Evolutionary conservation across 1,140 invertebrate genomes (phyloP).

Genomic region (Andrena cerasifolii): DNA sequence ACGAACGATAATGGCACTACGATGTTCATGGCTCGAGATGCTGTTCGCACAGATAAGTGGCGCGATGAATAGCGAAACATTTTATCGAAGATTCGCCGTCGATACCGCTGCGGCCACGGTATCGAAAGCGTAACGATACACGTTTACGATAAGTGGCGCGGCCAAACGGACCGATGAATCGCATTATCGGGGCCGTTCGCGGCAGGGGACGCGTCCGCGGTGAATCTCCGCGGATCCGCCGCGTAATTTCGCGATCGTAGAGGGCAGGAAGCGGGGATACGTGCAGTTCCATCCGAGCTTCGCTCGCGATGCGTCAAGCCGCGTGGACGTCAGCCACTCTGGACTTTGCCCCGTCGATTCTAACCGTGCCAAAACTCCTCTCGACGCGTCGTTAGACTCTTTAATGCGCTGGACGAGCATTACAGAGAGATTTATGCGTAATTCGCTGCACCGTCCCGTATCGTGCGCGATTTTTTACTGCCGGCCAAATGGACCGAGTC

Average conservation of each 20-base stretch:
- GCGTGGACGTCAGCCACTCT: neutral
- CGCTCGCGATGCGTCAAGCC: neutral
- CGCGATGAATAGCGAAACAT: neutral
- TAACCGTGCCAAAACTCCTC: conserved; percentile 29
- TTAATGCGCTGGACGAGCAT: conserved; percentile 22
- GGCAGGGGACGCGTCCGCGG: neutral
- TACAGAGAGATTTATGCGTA: conserved; percentile 43
- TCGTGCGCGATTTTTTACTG: conserved; percentile 12
- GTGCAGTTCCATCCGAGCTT: neutral
- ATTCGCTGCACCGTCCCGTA: neutral
- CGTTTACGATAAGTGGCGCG: conserved; percentile 5
- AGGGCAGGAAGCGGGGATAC: no score
- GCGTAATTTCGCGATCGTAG: conserved; percentile 5
- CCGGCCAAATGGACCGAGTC: conserved; percentile 18
- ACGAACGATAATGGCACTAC: conserved; percentile 27
- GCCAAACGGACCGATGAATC: conserved; percentile 12
- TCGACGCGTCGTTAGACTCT: neutral
- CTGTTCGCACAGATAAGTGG: conserved; percentile 5
- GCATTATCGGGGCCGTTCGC: conserved; percentile 4
- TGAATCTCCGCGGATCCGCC: neutral
- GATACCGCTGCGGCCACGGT: conserved; percentile 6
- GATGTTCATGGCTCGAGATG: conserved; percentile 14
- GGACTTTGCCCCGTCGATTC: neutral
- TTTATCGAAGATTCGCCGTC: conserved; percentile 27
- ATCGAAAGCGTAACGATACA: conserved; percentile 25